Base-by-base conservation (phyloP, 2,113 vertebrate genomes). In the Pontoporia blainvillei region DNA sequence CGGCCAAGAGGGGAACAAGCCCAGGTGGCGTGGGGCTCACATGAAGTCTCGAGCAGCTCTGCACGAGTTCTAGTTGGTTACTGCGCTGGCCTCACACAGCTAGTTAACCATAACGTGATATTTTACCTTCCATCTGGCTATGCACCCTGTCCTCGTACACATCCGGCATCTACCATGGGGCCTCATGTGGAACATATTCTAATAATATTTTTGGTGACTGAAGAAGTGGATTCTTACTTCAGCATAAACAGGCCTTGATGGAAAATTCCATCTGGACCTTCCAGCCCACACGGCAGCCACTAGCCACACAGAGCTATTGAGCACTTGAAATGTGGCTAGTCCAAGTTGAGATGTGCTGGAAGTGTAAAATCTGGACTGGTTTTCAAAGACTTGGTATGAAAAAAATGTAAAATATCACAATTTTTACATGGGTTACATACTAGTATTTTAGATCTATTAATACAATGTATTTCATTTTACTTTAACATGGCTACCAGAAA, bases 341-440 rank as follows among this genome's bases (percentile, higher is more conserved):
- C 36, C 69, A 88, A 73, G 69, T 0, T 3, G 59, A 91, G 57
- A 81, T 31, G n/a, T 25, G 64, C 52, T 34, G 6, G 5, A 57
- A 91, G 15, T 62, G 6, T 81, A 72, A 91, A 86, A 66, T 52
- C 27, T 14, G 84, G 86, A 78, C 57, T 71, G 82, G 8, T 81
- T 94, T 88, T 62, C 61, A 54, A 76, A 97, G 79, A 78, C 34
- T 73, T 41, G 44, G 34, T 4, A 34, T 25, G 6, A 46, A 62
- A 81, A 91, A 34, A 39, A 72, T 64, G n/a, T 59, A 44, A 86
- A 81, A 39, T 36, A 73, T 31, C 39, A 85, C 76, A 61, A 44
- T 57, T 78, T 96, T 93, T 57, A 92, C 3, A 67, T 1, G 81
- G 34, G 82, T n/a, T 93, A 84, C 31, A 54, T 88, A 64, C 31